These are phyloP conservation scores for Borostomias antarcticus DNA, from an alignment of 2,797 vertebrate genomes.

Conservation along the genomic window DNA sequence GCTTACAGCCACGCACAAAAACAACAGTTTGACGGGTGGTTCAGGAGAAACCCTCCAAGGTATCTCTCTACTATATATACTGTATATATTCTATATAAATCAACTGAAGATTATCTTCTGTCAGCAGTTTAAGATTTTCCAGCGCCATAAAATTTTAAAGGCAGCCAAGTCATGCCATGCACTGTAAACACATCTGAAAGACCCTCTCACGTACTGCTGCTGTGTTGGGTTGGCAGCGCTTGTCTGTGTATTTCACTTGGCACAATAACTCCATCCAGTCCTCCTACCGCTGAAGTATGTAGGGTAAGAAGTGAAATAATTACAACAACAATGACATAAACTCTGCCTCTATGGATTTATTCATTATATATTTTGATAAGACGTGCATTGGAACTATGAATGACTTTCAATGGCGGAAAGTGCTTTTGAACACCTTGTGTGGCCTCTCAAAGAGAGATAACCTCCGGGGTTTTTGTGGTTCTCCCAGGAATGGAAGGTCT, in stretches of 20 bases:
- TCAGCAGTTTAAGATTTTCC: constrained; percentile 31
- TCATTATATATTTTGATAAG: constrained; percentile 26
- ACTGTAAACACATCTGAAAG: constrained; percentile 48
- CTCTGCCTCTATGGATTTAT: background rate
- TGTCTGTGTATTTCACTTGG: constrained; percentile 47
- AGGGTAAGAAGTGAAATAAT: constrained; percentile 32
- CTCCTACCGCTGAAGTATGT: constrained; percentile 36
- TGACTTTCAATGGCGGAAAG: constrained; percentile 18
- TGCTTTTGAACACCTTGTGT: constrained; percentile 13
- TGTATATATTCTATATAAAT: too few relatives aligned
- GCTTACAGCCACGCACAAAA: constrained; percentile 19
- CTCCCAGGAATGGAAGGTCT: constrained; percentile 10
- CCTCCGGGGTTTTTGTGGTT: constrained; percentile 25
- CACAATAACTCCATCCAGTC: constrained; percentile 15
- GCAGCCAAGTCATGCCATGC: constrained; percentile 40
- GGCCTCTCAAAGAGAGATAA: constrained; percentile 25
- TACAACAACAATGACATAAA: constrained; percentile 28
- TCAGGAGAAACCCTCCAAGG: constrained; percentile 18
- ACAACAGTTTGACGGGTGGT: constrained; percentile 24
- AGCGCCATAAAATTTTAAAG: constrained; percentile 24
- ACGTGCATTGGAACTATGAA: background rate
- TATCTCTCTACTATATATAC: constrained; percentile 28
- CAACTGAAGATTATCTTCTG: constrained; percentile 27
- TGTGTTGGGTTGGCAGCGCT: constrained; percentile 48
- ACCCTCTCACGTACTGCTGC: constrained; percentile 38